Conservation (phyloP, 2,113 vertebrate genomes). For the Patagioenas fasciata region DNA sequence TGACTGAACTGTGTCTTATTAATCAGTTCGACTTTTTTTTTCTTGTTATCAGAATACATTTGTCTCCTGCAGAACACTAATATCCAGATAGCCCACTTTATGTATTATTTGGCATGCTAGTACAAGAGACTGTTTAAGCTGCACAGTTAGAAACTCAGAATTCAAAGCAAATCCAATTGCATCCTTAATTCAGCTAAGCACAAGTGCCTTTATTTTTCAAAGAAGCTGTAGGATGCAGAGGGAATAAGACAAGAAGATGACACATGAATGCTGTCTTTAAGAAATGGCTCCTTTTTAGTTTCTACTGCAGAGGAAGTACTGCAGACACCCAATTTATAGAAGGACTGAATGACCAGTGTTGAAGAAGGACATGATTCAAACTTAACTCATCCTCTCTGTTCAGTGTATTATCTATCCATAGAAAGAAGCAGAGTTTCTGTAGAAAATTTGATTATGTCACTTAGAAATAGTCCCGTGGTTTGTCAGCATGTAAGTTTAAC, state of each 20-base stretch:
- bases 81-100: background rate
- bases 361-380: background rate
- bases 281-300: background rate
- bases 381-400: background rate
- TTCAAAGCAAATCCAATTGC: background rate
- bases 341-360: background rate
- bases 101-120: background rate
- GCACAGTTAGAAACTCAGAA: background rate
- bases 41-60: background rate
- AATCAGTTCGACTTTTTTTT: background rate
- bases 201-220: background rate
- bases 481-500: background rate
- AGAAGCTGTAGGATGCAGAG: background rate
- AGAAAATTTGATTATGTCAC: background rate
- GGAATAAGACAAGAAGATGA: background rate
- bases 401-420: background rate
- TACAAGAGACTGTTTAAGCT: background rate
- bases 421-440: background rate
- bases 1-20: background rate
- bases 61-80: background rate
- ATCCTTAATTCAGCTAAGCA: background rate
- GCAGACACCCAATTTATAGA: background rate
- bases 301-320: background rate
- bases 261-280: background rate
- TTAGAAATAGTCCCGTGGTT: background rate